Base-by-base conservation (phyloP, 2,797 vertebrate genomes). In the Anguilla marmorata region DNA sequence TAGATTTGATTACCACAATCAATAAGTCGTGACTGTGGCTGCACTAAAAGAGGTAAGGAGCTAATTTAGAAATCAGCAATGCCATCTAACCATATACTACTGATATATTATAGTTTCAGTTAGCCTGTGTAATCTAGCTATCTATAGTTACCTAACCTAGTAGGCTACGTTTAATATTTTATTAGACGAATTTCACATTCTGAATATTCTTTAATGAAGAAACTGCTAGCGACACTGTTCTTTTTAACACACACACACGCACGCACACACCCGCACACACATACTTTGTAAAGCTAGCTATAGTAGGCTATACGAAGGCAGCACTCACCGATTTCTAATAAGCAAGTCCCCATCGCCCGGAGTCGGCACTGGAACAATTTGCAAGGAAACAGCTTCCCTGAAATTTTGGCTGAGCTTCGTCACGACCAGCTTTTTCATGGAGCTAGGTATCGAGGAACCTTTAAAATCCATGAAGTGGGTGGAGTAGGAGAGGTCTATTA, bases 381-480 rank as follows among this genome's bases (percentile, higher is more conserved):
- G 96, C 88, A 97, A 74, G 74, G 93, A 91, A 7, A 97, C 97
- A 54, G 98, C 98, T 93, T 98, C 96, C 90, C 94, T 93, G 95
- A 98, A 98, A 96, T 97, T 93, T 24, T 95, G 94, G 93, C 97
- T 98, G n/a, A 97, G 97, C 94, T 95, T 95, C 52, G 95, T 97
- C 50, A 96, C 97, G 88, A 97, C 93, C 95, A 98, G 96, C 95
- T 98, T 98, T 91, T 95, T 97, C 97, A 98, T 98, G 90, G 92
- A 89, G 93, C 94, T 95, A 92, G 97, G 96, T 93, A 98, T 98
- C 90, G 96, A 96, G 60, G 97, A 97, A 90, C 97, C 97, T 90
- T 96, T 94, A 90, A 97, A 98, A 96, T 98, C 98, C 97, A 98
- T 96, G 95, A 99, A 98, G 96, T 98, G 97, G 89, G 96, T 94